phyloP scores from a whole-genome alignment of 2,797 vertebrate species.

The Oreochromis mossambicus region DNA sequence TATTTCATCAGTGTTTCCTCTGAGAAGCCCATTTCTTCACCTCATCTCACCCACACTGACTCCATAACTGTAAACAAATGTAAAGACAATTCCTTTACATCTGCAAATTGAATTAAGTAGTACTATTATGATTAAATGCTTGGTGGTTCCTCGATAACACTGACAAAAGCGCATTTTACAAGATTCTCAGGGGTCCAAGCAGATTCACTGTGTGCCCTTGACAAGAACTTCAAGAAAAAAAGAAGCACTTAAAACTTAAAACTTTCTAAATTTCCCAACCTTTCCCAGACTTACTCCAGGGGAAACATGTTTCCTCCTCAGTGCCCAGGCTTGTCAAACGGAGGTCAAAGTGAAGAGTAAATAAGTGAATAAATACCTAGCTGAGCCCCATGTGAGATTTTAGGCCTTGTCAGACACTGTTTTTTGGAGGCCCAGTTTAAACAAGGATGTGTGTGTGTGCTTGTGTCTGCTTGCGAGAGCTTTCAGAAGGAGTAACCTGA shows the following conservation, averaged over 20 bases:
- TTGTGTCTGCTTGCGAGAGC: background rate
- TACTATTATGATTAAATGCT: background rate
- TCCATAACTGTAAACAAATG: background rate
- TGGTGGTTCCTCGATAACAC: background rate
- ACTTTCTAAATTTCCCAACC: background rate
- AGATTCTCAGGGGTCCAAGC: background rate
- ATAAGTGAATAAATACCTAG: conserved; percentile 44
- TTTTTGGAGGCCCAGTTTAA: conserved; percentile 31
- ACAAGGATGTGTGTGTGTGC: background rate
- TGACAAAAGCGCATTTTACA: background rate
- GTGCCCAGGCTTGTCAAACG: conserved; percentile 1
- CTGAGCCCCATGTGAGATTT: conserved; percentile 16
- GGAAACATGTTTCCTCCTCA: background rate
- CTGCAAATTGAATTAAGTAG: background rate
- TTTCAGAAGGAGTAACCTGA: conserved; percentile 63
- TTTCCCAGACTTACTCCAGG: background rate
- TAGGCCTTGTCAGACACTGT: conserved; percentile 23
- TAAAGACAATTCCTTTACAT: background rate
- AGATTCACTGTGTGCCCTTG: background rate
- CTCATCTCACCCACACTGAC: background rate
- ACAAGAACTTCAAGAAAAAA: background rate
- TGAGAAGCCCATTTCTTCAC: background rate
- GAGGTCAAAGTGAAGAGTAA: conserved; percentile 36
- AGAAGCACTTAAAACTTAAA: background rate
- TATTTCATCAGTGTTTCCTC: background rate